A percentile compares a stretch with the other conserved stretches of the same genome.
Evolutionary conservation across 2,113 vertebrate species (phyloP).

Genomic region (Phoenicopterus ruber): DNA sequence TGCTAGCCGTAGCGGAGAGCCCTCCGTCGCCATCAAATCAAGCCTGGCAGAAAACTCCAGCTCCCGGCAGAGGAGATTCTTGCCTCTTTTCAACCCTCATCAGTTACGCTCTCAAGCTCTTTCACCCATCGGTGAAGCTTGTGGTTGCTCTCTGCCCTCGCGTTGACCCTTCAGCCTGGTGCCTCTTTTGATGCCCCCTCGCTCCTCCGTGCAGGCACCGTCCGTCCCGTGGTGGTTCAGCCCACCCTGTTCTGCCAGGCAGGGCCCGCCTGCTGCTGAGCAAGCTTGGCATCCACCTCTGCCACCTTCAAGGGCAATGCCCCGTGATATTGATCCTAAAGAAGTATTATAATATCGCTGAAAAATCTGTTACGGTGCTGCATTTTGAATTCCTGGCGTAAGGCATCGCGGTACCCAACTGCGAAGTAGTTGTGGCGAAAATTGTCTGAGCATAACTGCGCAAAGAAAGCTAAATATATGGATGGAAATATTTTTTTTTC

Average conservation of each 20-base stretch:
- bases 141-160: not conserved
- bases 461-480: not conserved
- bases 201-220: rapidly evolving
- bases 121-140: not conserved
- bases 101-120: rapidly evolving
- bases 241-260: no score
- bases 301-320: not conserved
- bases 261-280: no score
- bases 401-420: not conserved
- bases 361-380: rapidly evolving
- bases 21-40: not conserved
- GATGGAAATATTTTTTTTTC: not conserved
- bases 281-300: not conserved
- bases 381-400: not conserved
- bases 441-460: not conserved
- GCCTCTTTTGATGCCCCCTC: not conserved
- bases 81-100: not conserved
- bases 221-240: not conserved
- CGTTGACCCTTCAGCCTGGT: not conserved
- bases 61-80: not conserved
- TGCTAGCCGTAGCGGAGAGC: not conserved
- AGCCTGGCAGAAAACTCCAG: not conserved
- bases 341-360: not conserved
- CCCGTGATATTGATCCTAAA: not conserved
- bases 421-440: not conserved